These are phyloP conservation scores for Apoda limacodes DNA, from an alignment of 2,888 invertebrate genomes.

Conservation along the genomic window DNA sequence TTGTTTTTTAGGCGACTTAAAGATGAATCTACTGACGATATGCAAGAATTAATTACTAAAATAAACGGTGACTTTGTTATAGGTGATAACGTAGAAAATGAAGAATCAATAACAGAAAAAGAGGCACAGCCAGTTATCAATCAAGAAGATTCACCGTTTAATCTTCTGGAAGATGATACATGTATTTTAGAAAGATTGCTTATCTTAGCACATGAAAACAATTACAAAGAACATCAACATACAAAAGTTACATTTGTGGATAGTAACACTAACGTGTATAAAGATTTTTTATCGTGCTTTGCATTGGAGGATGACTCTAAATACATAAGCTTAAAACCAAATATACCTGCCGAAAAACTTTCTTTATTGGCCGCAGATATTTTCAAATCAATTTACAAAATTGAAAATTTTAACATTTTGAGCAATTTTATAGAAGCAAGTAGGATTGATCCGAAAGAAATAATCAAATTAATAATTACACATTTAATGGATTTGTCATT, in stretches of 20 bases:
- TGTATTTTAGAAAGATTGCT: constrained; percentile 74
- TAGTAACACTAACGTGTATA: constrained; percentile 51
- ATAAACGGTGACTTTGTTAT: constrained; percentile 27
- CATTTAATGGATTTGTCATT: constrained; percentile 78
- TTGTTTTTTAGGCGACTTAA: constrained; percentile 46
- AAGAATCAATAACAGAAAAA: constrained; percentile 6
- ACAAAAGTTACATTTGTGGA: constrained; percentile 71
- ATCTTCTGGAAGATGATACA: constrained; percentile 67
- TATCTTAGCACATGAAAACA: constrained; percentile 64
- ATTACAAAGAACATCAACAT: constrained; percentile 47
- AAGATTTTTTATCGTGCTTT: constrained; percentile 69
- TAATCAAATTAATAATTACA: constrained; percentile 77
- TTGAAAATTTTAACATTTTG: constrained; percentile 32
- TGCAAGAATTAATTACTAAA: constrained; percentile 33
- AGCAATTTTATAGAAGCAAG: constrained; percentile 36
- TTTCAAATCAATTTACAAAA: constrained; percentile 58
- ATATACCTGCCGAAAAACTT: constrained; percentile 35
- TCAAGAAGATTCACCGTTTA: constrained; percentile 26
- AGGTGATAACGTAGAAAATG: constrained; percentile 24
- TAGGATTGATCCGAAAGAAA: constrained; percentile 66
- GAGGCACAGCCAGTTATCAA: constrained; percentile 18
- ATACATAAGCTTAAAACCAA: constrained; percentile 36
- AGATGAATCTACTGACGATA: constrained; percentile 40
- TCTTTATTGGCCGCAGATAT: constrained; percentile 40
- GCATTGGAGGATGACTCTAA: constrained; percentile 43